Evolutionary conservation across 2,113 vertebrate genomes (phyloP).

Genomic region (Acanthochromis polyacanthus): DNA sequence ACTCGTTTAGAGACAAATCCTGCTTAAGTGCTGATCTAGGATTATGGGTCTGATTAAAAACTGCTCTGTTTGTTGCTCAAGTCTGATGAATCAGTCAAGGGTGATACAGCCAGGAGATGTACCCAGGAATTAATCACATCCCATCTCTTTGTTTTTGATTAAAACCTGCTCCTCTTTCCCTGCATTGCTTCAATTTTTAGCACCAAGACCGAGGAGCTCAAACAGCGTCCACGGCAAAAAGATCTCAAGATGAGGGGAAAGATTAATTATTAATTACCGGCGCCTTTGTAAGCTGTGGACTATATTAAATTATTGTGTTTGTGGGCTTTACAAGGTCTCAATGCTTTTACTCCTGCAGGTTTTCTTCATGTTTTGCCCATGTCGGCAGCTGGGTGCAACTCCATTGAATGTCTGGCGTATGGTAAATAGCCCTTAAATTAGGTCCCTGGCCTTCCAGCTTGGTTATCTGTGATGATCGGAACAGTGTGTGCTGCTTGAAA

Average conservation of each 20-base stretch:
- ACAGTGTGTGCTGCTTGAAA: slow-evolving; percentile 79
- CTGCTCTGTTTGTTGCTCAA: slow-evolving; percentile 26
- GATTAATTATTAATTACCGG: slow-evolving; percentile 64
- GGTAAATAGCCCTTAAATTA: slow-evolving; percentile 81
- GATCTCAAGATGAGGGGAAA: slow-evolving; percentile 41
- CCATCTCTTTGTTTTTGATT: slow-evolving; percentile 42
- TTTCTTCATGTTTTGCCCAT: slow-evolving; percentile 19
- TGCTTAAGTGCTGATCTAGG: slow-evolving; percentile 52
- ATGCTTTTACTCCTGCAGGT: slow-evolving; percentile 40
- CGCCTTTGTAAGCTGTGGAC: slow-evolving; percentile 30
- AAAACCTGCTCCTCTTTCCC: slow-evolving; percentile 21
- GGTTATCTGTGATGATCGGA: slow-evolving; percentile 82
- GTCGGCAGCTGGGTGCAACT: slow-evolving; percentile 48
- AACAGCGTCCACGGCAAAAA: slow-evolving; percentile 43
- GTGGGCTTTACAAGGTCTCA: background rate
- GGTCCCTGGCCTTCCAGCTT: slow-evolving; percentile 76
- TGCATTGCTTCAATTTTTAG: slow-evolving; percentile 27
- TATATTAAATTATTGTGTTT: slow-evolving; percentile 38
- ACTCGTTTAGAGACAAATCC: slow-evolving; percentile 56
- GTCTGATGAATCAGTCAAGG: slow-evolving; percentile 59
- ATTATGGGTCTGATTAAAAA: slow-evolving; percentile 67
- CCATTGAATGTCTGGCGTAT: slow-evolving; percentile 67
- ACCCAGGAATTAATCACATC: slow-evolving; percentile 56
- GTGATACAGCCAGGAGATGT: slow-evolving; percentile 48
- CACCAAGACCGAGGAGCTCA: slow-evolving; percentile 23